Evolutionary conservation across 1,140 invertebrate genomes (phyloP).

Genomic region (Pseudomyrmex sp.): DNA sequence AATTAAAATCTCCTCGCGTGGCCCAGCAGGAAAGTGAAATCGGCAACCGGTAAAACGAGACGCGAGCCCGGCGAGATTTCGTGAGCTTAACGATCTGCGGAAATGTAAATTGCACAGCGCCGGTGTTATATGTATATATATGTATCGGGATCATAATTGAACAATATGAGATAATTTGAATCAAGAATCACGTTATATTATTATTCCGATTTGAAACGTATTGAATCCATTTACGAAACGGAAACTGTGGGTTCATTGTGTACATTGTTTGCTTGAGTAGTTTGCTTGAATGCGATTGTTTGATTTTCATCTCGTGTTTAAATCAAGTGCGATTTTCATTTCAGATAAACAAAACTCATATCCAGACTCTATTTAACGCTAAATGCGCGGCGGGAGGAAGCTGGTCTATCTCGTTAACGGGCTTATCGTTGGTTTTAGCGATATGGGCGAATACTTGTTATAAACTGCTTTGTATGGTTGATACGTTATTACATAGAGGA

Average conservation of each 20-base stretch:
- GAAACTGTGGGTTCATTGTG: conserved; percentile 1
- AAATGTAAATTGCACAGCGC: conserved; percentile 39
- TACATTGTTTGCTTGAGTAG: not conserved
- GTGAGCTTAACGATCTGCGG: conserved; percentile 51
- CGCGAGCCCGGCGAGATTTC: conserved; percentile 9
- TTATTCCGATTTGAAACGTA: not conserved
- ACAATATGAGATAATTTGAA: conserved; percentile 45
- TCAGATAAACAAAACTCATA: conserved; percentile 58
- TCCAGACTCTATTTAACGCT: conserved; percentile 47
- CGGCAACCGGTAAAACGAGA: conserved; percentile 9
- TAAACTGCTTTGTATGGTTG: not conserved
- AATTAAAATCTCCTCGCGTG: conserved; percentile 39
- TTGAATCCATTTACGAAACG: conserved; percentile 28
- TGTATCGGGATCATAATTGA: not conserved
- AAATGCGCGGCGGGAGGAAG: not conserved
- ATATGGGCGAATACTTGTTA: not conserved
- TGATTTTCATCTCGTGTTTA: conserved; percentile 58
- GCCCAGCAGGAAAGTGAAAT: conserved; percentile 14
- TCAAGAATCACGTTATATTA: not conserved
- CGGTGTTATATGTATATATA: no score
- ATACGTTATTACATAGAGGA: not conserved
- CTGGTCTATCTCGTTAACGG: conserved; percentile 38
- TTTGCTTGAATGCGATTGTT: conserved; percentile 33
- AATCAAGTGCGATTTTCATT: conserved; percentile 55
- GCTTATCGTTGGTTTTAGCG: conserved; percentile 20